These are phyloP conservation scores for Hyperoplus lanceolatus DNA, from an alignment of 2,797 vertebrate species.

Conservation along the genomic window DNA sequence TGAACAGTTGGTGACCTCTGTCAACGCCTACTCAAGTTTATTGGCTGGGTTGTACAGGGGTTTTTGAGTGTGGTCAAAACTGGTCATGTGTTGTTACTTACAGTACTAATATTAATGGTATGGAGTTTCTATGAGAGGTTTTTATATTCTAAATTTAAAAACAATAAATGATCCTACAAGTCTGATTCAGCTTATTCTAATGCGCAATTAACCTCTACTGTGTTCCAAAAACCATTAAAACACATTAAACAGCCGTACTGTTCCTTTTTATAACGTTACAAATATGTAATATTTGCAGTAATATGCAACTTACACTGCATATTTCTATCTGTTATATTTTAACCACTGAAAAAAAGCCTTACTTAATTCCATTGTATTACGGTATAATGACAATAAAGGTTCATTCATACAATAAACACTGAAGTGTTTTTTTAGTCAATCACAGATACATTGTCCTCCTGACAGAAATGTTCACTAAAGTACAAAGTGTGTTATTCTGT, in stretches of 20 bases:
- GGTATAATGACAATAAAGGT: too few relatives aligned
- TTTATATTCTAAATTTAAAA: neutral
- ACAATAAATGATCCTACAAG: neutral
- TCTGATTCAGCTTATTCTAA: neutral
- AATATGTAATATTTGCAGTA: too few relatives aligned
- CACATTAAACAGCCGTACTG: neutral
- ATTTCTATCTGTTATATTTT: too few relatives aligned
- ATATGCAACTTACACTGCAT: too few relatives aligned
- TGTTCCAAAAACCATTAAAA: neutral
- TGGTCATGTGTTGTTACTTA: conserved; percentile 2
- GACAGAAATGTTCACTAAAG: neutral
- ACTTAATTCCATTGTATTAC: too few relatives aligned
- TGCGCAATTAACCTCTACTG: neutral
- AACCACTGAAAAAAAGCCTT: too few relatives aligned
- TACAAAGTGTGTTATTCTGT: neutral
- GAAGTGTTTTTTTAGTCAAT: neutral
- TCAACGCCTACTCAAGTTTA: conserved; percentile 37
- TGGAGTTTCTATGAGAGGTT: neutral
- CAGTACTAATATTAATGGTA: neutral
- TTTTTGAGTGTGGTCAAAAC: neutral
- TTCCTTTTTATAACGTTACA: neutral
- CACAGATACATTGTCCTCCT: neutral
- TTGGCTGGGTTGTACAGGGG: conserved; percentile 3
- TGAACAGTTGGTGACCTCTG: conserved; percentile 68
- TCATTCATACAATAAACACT: neutral